Evolutionary conservation across 1,140 invertebrate genomes (phyloP).

Genomic region (Drosophila kurseongensis): DNA sequence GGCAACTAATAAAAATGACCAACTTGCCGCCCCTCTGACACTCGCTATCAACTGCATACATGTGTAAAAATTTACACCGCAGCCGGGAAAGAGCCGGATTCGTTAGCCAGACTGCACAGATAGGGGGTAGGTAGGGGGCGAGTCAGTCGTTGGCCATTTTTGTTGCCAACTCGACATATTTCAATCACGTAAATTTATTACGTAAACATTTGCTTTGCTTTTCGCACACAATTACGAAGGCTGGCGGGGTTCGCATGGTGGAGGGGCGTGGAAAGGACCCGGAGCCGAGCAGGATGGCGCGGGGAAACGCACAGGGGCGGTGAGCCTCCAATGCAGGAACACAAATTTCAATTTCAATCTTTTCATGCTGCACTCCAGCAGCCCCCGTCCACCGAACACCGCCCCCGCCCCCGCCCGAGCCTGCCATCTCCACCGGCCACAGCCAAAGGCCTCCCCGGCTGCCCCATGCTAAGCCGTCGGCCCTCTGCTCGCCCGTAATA

Average conservation of each 20-base stretch:
- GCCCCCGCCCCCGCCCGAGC: conserved; percentile 9
- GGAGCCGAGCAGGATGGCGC: conserved; percentile 3
- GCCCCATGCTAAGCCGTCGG: conserved; percentile 16
- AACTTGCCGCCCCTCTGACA: conserved; percentile 10
- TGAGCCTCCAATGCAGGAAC: conserved; percentile 37
- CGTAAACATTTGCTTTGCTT: conserved; percentile 84
- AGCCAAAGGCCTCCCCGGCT: background rate
- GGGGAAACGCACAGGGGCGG: conserved; percentile 6
- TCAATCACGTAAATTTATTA: conserved; percentile 85
- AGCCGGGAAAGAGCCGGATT: conserved; percentile 40
- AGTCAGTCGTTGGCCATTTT: conserved; percentile 64
- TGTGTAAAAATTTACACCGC: conserved; percentile 80
- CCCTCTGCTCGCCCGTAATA: conserved; percentile 76
- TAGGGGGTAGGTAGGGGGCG: conserved; percentile 1
- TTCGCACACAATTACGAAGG: conserved; percentile 77
- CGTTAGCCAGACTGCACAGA: conserved; percentile 58
- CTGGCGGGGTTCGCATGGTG: conserved; percentile 10
- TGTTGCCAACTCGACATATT: conserved; percentile 84
- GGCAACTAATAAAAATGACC: conserved; percentile 60
- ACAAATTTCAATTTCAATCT: conserved; percentile 82
- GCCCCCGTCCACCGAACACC: background rate
- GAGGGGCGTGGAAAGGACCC: background rate
- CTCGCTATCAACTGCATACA: conserved; percentile 48
- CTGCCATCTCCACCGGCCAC: background rate
- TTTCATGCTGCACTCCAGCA: conserved; percentile 40